Conservation (phyloP, 2,888 invertebrate genomes). For the Hoplodrina blanda region DNA sequence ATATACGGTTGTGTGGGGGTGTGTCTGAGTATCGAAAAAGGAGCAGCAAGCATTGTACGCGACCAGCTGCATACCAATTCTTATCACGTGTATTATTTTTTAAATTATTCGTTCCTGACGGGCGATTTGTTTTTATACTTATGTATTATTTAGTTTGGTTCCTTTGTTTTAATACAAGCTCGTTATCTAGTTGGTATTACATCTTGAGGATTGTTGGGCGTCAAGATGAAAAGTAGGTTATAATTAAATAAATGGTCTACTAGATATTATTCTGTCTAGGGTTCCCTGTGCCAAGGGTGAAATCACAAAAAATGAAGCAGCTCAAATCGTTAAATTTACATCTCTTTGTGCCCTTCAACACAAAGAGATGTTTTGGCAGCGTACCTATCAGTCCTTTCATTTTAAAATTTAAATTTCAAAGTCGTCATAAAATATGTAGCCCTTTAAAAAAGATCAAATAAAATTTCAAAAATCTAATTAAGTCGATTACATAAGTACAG, state of each 20-base stretch:
- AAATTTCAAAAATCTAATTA: constrained; percentile 15
- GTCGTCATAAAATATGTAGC: not conserved
- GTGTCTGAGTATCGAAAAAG: too few species aligned
- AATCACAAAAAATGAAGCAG: not conserved
- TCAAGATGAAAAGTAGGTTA: not conserved
- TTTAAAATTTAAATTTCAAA: constrained; percentile 11
- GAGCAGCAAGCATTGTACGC: too few species aligned
- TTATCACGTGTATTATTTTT: too few species aligned
- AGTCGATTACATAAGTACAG: not conserved
- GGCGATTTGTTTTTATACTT: too few species aligned
- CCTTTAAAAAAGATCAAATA: constrained; percentile 6
- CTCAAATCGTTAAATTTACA: not conserved
- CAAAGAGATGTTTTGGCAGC: not conserved
- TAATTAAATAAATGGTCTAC: constrained; percentile 1
- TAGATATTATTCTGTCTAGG: not conserved
- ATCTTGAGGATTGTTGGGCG: not conserved
- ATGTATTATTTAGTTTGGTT: too few species aligned
- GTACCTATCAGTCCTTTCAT: not conserved
- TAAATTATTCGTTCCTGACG: too few species aligned
- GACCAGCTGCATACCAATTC: too few species aligned
- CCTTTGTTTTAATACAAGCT: not conserved
- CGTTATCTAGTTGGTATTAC: not conserved
- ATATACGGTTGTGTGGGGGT: too few species aligned
- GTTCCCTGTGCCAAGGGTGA: not conserved
- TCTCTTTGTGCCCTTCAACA: not conserved